phyloP scores from a whole-genome alignment of 2,113 vertebrate species.

The Hippocampus barbouri region DNA sequence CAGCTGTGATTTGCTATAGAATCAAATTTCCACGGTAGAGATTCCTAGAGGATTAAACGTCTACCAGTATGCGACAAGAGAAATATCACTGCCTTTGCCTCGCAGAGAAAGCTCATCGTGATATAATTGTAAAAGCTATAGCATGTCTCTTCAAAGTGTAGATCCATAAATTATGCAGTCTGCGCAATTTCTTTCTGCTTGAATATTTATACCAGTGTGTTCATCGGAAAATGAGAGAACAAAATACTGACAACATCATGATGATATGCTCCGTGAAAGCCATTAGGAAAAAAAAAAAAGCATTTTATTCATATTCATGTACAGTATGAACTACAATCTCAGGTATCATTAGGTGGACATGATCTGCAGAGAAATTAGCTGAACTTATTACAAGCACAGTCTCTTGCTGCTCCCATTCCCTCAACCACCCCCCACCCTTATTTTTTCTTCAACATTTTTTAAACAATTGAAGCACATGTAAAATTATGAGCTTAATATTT shows the following conservation, averaged over 20 bases:
- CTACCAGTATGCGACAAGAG: conserved; percentile 17
- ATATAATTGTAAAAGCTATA: conserved; percentile 33
- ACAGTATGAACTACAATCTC: conserved; percentile 80
- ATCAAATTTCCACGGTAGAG: conserved; percentile 37
- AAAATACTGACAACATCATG: conserved; percentile 18
- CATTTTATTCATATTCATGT: conserved; percentile 78
- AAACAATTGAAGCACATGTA: conserved; percentile 72
- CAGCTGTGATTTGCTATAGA: conserved; percentile 24
- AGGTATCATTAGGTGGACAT: conserved; percentile 73
- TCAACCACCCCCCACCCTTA: conserved; percentile 1
- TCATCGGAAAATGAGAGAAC: conserved; percentile 28
- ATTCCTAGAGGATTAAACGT: conserved; percentile 44
- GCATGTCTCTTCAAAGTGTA: conserved; percentile 13
- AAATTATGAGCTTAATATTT: conserved; percentile 67
- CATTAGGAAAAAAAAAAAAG: conserved; percentile 67
- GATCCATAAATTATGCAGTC: conserved; percentile 37
- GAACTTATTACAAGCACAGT: conserved; percentile 67
- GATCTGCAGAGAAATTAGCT: conserved; percentile 65
- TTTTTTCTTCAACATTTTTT: conserved; percentile 59
- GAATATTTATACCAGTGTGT: conserved; percentile 27
- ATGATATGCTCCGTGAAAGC: conserved; percentile 33
- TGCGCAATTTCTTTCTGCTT: conserved; percentile 37
- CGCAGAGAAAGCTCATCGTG: conserved; percentile 28
- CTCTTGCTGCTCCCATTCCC: conserved; percentile 37
- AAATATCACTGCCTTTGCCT: conserved; percentile 36